phyloP scores from a whole-genome alignment of 2,797 vertebrate genomes.

The Macropus fuliginosus region DNA sequence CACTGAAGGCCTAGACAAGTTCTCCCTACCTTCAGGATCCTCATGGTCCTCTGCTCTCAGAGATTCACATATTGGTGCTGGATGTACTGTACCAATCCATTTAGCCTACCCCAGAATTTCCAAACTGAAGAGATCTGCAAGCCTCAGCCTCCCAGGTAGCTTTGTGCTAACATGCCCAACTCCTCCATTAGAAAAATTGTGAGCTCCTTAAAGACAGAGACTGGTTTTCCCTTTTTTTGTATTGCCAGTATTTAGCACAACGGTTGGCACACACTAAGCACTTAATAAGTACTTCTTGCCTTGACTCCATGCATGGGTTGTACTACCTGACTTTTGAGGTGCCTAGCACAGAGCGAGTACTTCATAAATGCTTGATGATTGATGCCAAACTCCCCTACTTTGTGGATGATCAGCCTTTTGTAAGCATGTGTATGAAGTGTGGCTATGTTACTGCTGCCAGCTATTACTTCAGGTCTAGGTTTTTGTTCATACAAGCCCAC shows the following conservation, averaged over 20 bases:
- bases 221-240: neutral
- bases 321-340: neutral
- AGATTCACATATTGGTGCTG: neutral
- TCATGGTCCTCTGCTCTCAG: neutral
- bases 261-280: neutral
- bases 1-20: neutral
- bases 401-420: neutral
- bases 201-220: neutral
- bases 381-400: neutral
- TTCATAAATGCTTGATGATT: neutral
- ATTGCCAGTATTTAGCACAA: neutral
- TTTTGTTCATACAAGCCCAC: slow-evolving; percentile 10
- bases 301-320: neutral
- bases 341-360: neutral
- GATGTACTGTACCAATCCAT: neutral
- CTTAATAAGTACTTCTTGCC: neutral
- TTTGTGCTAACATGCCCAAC: neutral
- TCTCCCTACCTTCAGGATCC: neutral
- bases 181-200: neutral
- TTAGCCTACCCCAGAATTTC: neutral
- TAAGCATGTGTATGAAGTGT: slow-evolving; percentile 32
- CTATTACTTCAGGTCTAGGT: neutral
- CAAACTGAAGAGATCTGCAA: neutral
- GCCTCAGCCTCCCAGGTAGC: neutral
- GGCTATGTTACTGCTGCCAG: neutral